Evolutionary conservation across 2,888 invertebrate genomes (phyloP).

Genomic region (Trisateles emortualis): DNA sequence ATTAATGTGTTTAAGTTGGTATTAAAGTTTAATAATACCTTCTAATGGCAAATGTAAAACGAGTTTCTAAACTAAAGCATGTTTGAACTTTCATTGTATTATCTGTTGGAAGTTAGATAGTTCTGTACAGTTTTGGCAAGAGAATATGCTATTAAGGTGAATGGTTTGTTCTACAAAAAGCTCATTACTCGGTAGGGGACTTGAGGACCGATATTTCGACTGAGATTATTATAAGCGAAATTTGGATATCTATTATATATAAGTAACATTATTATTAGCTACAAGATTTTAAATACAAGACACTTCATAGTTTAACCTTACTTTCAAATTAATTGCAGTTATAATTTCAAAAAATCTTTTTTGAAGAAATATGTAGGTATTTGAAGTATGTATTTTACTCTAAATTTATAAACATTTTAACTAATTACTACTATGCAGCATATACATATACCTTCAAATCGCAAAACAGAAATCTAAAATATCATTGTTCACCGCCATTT

Average conservation of each 20-base stretch:
- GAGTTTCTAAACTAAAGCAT: neutral
- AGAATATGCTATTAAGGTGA: neutral
- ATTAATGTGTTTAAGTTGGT: neutral
- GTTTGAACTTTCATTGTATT: neutral
- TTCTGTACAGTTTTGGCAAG: constrained; percentile 3
- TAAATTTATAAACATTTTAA: too few relatives aligned
- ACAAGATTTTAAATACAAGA: too few relatives aligned
- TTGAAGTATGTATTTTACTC: too few relatives aligned
- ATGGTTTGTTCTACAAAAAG: neutral
- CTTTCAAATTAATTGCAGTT: too few relatives aligned
- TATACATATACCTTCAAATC: too few relatives aligned
- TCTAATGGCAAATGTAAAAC: neutral
- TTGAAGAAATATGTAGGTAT: too few relatives aligned
- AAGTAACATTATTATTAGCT: too few relatives aligned
- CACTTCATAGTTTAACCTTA: too few relatives aligned
- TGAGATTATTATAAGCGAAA: neutral
- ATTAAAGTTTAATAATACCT: neutral
- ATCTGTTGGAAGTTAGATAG: neutral
- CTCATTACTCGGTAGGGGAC: neutral
- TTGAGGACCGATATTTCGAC: neutral
- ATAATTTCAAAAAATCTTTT: too few relatives aligned
- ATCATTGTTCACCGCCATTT: neutral
- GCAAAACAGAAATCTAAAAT: neutral
- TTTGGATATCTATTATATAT: too few relatives aligned
- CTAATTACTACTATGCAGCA: too few relatives aligned